Conservation (phyloP, 2,888 invertebrate genomes). For the Parthenolecanium corni region DNA sequence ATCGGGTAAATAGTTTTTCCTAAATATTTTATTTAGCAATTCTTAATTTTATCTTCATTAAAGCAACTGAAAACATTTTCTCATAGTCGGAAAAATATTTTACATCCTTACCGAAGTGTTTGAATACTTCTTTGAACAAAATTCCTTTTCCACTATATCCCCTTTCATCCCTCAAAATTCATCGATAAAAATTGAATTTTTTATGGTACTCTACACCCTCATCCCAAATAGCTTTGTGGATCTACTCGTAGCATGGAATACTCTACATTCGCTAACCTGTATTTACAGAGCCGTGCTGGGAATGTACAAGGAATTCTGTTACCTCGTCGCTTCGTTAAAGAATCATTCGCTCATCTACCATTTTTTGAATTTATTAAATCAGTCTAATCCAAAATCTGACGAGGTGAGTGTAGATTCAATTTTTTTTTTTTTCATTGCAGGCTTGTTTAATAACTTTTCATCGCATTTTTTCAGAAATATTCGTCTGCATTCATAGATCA, state of each 20-base stretch:
- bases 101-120: no score
- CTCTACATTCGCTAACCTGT: neutral
- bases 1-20: slow-evolving; percentile 1
- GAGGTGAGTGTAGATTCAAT: slow-evolving; percentile 44
- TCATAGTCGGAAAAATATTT: no score
- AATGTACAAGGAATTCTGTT: slow-evolving; percentile 89
- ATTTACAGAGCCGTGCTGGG: slow-evolving; percentile 68
- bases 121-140: no score
- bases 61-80: no score
- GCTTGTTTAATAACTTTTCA: slow-evolving; percentile 45
- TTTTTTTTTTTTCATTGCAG: neutral
- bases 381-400: slow-evolving; percentile 46
- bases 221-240: no score
- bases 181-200: no score
- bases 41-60: neutral
- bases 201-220: no score
- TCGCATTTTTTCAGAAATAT: slow-evolving; percentile 53
- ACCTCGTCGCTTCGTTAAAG: slow-evolving; percentile 62
- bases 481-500: slow-evolving; percentile 8
- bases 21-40: neutral
- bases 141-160: no score
- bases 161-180: no score
- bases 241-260: no score
- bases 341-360: slow-evolving; percentile 91
- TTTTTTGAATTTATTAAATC: slow-evolving; percentile 91